Evolutionary conservation across 2,888 invertebrate genomes (phyloP), one percentile per base, ranked within the genome.

Genomic region (Drosophila lacicola): DNA sequence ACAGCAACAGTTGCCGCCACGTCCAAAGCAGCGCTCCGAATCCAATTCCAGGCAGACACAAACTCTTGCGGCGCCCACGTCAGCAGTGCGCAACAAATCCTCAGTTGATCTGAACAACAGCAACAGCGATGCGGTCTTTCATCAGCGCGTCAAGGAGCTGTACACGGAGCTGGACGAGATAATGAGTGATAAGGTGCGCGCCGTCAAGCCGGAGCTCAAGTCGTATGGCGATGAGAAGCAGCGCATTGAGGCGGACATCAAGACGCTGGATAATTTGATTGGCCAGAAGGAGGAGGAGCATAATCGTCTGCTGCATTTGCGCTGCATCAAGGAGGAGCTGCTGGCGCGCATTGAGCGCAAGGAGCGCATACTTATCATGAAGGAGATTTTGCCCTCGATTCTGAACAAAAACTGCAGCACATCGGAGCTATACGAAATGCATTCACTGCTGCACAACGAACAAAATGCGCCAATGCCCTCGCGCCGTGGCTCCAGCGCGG

Each of bases 261-360:
- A 95, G 84, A 95, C 95, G 0, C 92, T 97, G 67, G 94, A 95
- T 73, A 96, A 95, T 82, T 93, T 97, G 54, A 95, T 97, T 0
- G 94, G 95, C 82, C 95, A 95, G 87, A 97, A 97, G 91, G 97
- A 97, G 92, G 94, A 95, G 81, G 97, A 97, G 91, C 96, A 97
- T 96, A 97, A 97, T 90, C 95, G 96, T 67, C 95, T 97, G 57
- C 91, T 97, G 13, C 95, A 96, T 86, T 93, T 97, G 77, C 96
- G 96, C 90, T 97, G 97, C 91, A 94, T 97, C 4, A 97, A 97
- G 92, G 96, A 97, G 89, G 97, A 97, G 89, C 94, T 97, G 21
- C 93, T 96, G 53, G 92, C 96, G 8, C 93, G 97, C 75, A 92
- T 97, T 37, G 93, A 96, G 64, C 94, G 97, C 67, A 94, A 95